Percentiles rank a stretch among this genome's conserved stretches.
phyloP scores from a whole-genome alignment of 2,888 invertebrate genomes.

The Andrena bicolor region DNA sequence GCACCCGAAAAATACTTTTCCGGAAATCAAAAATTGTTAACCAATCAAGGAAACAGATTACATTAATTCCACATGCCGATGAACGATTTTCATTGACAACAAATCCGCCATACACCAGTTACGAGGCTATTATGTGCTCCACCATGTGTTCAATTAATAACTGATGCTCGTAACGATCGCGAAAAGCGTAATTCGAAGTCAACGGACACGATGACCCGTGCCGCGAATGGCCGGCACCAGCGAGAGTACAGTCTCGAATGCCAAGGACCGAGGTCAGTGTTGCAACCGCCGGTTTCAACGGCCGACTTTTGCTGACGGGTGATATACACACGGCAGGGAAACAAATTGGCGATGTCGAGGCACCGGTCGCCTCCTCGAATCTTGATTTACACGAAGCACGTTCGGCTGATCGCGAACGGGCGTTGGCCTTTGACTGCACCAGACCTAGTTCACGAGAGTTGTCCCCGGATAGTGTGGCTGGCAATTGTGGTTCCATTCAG shows the following conservation, averaged over 20 bases:
- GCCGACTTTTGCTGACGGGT: conserved; percentile 57
- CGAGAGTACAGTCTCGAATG: conserved; percentile 56
- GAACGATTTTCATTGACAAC: conserved; percentile 17
- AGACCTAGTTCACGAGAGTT: not conserved
- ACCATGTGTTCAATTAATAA: not conserved
- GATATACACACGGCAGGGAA: conserved; percentile 50
- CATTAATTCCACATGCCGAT: not conserved
- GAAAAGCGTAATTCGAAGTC: conserved; percentile 18
- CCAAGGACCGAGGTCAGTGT: conserved; percentile 72
- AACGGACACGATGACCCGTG: conserved; percentile 24
- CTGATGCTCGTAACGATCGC: not conserved
- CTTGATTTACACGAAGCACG: conserved; percentile 74
- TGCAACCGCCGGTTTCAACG: conserved; percentile 57
- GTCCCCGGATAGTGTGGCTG: not conserved
- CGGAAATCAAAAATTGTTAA: not conserved
- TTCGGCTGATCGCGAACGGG: conserved; percentile 69
- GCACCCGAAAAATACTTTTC: too few species aligned
- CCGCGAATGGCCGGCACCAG: conserved; percentile 38
- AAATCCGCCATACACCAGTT: not conserved
- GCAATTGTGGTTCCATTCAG: conserved; percentile 10
- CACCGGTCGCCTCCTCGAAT: conserved; percentile 51
- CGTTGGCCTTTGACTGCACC: conserved; percentile 61
- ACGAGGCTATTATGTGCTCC: conserved; percentile 2
- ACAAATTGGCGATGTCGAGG: conserved; percentile 63
- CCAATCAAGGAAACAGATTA: not conserved